Evolutionary conservation across 1,140 invertebrate genomes (phyloP), one percentile per base, ranked within the genome.

Genomic region (Drosophila orena): DNA sequence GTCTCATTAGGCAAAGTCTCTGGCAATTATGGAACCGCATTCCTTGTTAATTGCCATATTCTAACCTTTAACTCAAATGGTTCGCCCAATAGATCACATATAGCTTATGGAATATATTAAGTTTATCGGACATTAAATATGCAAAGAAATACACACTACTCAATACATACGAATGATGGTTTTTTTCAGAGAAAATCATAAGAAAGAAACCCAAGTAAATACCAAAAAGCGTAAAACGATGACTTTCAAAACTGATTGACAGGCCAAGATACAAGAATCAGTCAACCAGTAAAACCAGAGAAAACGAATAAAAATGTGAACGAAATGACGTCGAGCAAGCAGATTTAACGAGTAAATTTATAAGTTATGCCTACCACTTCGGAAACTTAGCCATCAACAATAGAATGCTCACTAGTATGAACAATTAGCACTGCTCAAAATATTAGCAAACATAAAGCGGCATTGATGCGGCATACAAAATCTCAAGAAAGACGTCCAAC

Each of bases 171-270:
- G 47, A 59, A 72, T 4, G 30, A 2, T 34, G 4, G 11, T 30
- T 46, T 43, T 46, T 46, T 20, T 17, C 17, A 30, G 55, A 35
- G 49, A 52, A 35, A 15, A 59, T 5, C 17, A 14, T 24, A 22
- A 14, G 42, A 71, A 77, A 55, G 12, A 50, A 72, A 64, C 56
- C 22, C 14, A 27, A 47, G 14, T 44, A 34, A 22, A 69, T 53
- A 54, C 54, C 20, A 49, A 52, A 81, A 78, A 77, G 57, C 46
- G 49, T 40, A 46, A 68, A 77, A 77, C 68, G 85, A 83, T 84
- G 80, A 83, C 77, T 90, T 90, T 81, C 68, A 79, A 60, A 90
- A 85, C 62, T 85, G 85, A 90, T 90, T 89, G 80, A 84, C 80
- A 81, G 74, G 46, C 61, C 35, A 84, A 90, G 71, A 90, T 72